These are phyloP conservation scores for Tenrec ecaudatus DNA, from an alignment of 2,113 vertebrate genomes.

Conservation along the genomic window DNA sequence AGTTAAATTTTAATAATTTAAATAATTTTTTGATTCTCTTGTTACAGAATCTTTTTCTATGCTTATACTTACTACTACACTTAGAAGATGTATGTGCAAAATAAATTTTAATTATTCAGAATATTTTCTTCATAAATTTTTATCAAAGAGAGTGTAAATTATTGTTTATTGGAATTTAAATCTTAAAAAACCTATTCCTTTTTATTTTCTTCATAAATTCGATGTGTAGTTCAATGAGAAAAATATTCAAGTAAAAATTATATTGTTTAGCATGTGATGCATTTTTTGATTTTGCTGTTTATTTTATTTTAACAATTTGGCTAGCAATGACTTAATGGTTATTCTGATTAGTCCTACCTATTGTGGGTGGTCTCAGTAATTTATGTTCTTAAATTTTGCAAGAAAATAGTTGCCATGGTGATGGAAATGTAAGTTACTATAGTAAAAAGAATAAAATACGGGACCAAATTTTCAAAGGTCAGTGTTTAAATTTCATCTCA, in stretches of 20 bases:
- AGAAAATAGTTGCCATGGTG: conserved; percentile 32
- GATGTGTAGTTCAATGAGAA: not conserved
- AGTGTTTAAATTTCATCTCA: not conserved
- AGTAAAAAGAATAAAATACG: conserved; percentile 51
- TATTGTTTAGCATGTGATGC: not conserved
- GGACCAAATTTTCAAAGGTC: conserved; percentile 30
- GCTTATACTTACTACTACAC: not conserved
- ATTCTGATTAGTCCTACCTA: conserved; percentile 26
- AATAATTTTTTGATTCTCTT: not conserved
- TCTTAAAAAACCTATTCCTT: not conserved
- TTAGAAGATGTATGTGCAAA: not conserved
- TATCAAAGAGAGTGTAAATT: not conserved
- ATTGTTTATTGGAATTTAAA: too few relatives aligned
- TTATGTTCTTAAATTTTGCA: conserved; percentile 41
- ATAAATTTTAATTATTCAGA: not conserved
- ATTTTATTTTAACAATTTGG: conserved; percentile 30
- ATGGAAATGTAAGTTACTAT: not conserved
- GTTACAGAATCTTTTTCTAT: not conserved
- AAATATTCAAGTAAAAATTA: not conserved
- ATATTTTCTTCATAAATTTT: not conserved
- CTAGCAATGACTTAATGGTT: not conserved
- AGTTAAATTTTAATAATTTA: conserved; percentile 17
- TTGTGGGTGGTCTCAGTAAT: conserved; percentile 16
- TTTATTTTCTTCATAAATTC: not conserved
- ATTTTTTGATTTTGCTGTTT: conserved; percentile 18